Evolutionary conservation across 2,797 vertebrate species (phyloP).

Genomic region (Anomalospiza imberbis): DNA sequence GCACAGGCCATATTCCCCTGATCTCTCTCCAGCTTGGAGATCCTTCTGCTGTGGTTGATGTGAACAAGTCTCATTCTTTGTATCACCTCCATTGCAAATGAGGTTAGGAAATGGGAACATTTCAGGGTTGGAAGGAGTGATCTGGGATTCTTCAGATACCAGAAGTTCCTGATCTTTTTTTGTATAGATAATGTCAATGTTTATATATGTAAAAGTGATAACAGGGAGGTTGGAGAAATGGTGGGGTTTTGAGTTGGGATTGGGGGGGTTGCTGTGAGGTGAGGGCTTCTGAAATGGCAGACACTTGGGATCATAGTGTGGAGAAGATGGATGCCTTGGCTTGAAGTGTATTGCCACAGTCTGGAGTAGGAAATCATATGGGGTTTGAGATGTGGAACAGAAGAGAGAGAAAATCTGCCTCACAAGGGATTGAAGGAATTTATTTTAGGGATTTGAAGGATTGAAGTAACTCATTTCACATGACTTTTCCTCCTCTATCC

Average conservation of each 20-base stretch:
- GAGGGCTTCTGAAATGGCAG: neutral
- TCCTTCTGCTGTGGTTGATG: neutral
- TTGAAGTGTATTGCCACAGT: neutral
- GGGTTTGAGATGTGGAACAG: neutral
- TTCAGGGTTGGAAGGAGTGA: neutral
- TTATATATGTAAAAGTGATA: neutral
- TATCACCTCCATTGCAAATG: neutral
- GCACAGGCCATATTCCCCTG: neutral
- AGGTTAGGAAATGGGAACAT: neutral
- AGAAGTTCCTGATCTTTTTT: neutral
- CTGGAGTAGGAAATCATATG: neutral
- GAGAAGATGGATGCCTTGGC: neutral
- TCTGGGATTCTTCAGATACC: neutral
- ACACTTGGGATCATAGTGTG: neutral
- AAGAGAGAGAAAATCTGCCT: neutral
- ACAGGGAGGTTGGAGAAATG: neutral
- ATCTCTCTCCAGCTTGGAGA: neutral
- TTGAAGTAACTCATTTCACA: neutral
- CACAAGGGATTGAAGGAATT: neutral
- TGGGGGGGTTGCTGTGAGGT: neutral
- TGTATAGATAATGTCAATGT: neutral
- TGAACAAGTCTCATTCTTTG: neutral
- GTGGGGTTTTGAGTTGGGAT: neutral
- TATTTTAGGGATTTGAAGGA: neutral
- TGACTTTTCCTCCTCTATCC: neutral